A percentile compares a stretch with the other conserved stretches of the same genome.
These are phyloP conservation scores for Siniperca scherzeri DNA, from an alignment of 2,797 vertebrate genomes.

Conservation along the genomic window DNA sequence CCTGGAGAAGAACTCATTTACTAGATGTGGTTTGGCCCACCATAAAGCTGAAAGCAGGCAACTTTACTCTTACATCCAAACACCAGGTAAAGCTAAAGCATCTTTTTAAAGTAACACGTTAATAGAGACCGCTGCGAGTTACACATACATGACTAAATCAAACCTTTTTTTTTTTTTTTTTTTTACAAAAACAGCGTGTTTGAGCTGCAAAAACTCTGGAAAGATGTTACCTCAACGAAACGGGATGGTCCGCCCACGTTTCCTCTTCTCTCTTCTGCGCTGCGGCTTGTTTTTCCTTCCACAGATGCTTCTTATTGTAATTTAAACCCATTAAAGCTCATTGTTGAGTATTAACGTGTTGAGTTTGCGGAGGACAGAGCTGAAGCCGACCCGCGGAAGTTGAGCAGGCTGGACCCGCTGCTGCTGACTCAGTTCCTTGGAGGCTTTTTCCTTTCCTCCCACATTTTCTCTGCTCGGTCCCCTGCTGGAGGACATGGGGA, in stretches of 20 bases:
- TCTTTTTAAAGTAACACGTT: background rate
- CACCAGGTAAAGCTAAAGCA: rapidly evolving
- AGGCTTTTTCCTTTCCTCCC: constrained; percentile 53
- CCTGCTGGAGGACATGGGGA: constrained; percentile 69
- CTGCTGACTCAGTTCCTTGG: constrained; percentile 63
- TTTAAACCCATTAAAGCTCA: background rate
- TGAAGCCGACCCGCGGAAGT: constrained; percentile 57
- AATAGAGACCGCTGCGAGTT: background rate
- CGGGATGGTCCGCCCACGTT: constrained; percentile 24
- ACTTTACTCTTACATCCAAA: background rate
- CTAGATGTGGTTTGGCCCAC: background rate
- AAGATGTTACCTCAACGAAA: constrained; percentile 56
- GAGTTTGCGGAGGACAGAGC: background rate
- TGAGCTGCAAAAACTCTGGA: background rate
- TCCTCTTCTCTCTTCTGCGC: background rate
- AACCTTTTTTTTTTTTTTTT: background rate
- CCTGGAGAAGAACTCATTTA: background rate
- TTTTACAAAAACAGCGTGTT: constrained; percentile 13
- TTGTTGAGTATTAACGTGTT: background rate
- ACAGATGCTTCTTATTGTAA: background rate
- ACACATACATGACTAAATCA: background rate
- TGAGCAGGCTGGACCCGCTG: constrained; percentile 4
- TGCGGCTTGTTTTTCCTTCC: background rate
- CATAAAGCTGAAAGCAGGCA: background rate
- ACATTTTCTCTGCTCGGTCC: constrained; percentile 42